Base-by-base conservation (phyloP, 2,888 invertebrate genomes). In the Euphydryas editha region DNA sequence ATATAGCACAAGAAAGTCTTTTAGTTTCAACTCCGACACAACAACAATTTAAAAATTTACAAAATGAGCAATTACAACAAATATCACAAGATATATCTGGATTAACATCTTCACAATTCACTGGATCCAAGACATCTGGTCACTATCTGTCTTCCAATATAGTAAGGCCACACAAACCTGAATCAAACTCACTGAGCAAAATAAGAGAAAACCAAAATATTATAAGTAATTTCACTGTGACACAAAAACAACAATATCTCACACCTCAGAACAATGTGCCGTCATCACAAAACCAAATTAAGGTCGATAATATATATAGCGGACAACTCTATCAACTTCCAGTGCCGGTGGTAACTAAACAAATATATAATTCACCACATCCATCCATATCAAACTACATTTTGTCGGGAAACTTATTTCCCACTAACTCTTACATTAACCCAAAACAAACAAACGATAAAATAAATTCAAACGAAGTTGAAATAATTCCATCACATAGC, bases 291-390 rank as follows among this genome's bases (percentile, higher is more conserved):
- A 70, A 63, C 24, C 42, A 55, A 54, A 51, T 60, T n/a, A 30
- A 61, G 15, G 75, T 78, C 66, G 83, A 83, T 54, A 80, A 83
- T 70, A 75, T 90, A 73, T 91, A 90, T 74, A 92, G 92, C 71
- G 92, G 91, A 36, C 92, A 92, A 74, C 75, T 90, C 60, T 92
- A 92, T 71, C 84, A 91, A 75, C 80, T 84, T 56, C 84, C 92
- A 30, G 92, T 92, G 54, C 90, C 90, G 63, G 88, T 90, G 69
- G 91, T 92, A 30, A 88, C 88, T 17, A 83, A 76, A 65, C 83
- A 89, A 70, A 80, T 90, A 69, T 87, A 88, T 70, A 91, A 90
- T 67, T 78, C 73, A 64, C 85, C 81, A 70, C 64, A 62, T 73
- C 67, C 77, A 76, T 56, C 66, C 24, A 56, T 36, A 17, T 58